Evolutionary conservation across 2,113 vertebrate species (phyloP).

Genomic region (Grammomys dolichurus): DNA sequence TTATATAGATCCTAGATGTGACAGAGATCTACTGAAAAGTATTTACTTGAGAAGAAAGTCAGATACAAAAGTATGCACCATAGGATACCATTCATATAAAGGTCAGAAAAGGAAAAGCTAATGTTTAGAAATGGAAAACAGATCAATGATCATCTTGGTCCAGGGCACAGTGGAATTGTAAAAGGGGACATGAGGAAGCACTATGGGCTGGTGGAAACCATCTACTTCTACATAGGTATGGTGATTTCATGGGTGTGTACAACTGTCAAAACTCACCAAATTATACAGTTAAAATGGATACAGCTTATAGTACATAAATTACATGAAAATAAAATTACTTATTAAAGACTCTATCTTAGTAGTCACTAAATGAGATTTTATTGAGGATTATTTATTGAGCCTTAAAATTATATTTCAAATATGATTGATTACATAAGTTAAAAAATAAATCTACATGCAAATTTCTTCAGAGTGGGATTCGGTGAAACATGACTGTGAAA

Average conservation of each 20-base stretch:
- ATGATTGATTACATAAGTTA: constrained; percentile 65
- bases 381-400: constrained; percentile 67
- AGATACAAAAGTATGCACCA: neutral
- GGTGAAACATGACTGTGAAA: constrained; percentile 48
- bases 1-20: constrained; percentile 50
- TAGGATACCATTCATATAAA: constrained; percentile 36
- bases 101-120: constrained; percentile 21
- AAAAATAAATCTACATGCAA: constrained; percentile 8
- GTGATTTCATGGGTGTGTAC: neutral
- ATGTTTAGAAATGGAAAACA: constrained; percentile 31
- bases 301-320: constrained; percentile 9
- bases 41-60: constrained; percentile 48
- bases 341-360: constrained; percentile 48
- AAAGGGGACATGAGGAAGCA: neutral
- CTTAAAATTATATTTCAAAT: constrained; percentile 65
- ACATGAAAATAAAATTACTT: constrained; percentile 1
- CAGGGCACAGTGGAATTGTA: neutral
- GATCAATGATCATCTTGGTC: neutral
- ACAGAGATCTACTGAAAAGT: constrained; percentile 37
- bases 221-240: neutral
- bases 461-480: constrained; percentile 43
- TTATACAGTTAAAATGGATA: constrained; percentile 26
- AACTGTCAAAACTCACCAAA: constrained; percentile 39
- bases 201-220: neutral
- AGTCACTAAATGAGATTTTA: constrained; percentile 59